Percentiles rank a stretch among this genome's conserved stretches.
Evolutionary conservation across 1,140 invertebrate species (phyloP).

Genomic region (Proctacanthus coquilletti): DNA sequence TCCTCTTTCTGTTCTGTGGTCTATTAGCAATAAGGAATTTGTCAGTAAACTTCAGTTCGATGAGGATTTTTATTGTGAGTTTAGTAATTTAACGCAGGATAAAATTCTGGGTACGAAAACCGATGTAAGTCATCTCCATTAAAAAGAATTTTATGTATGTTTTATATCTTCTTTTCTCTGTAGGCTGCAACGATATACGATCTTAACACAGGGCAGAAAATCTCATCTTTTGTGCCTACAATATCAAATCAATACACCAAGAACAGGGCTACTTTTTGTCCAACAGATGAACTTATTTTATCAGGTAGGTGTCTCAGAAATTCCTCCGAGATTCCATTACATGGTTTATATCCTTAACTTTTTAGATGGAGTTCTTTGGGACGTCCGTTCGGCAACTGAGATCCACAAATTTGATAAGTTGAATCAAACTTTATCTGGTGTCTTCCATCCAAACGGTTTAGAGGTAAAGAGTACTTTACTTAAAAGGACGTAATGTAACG

Average conservation of each 20-base stretch:
- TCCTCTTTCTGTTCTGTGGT: constrained; percentile 77
- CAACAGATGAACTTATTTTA: constrained; percentile 83
- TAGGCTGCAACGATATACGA: constrained; percentile 69
- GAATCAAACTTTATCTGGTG: constrained; percentile 84
- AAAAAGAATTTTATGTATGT: constrained; percentile 5
- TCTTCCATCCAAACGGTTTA: constrained; percentile 93
- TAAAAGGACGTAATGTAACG: neutral
- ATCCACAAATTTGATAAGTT: constrained; percentile 98
- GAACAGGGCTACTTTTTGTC: constrained; percentile 88
- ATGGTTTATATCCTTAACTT: neutral
- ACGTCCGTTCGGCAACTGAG: constrained; percentile 69
- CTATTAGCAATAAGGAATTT: constrained; percentile 49
- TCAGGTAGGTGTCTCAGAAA: constrained; percentile 35
- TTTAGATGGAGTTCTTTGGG: constrained; percentile 88
- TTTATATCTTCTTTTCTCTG: constrained; percentile 11
- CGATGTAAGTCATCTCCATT: constrained; percentile 44
- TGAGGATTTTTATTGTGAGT: constrained; percentile 81
- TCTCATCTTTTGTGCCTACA: constrained; percentile 58
- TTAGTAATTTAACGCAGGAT: constrained; percentile 75
- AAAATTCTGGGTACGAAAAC: constrained; percentile 69
- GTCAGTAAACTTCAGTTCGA: constrained; percentile 56
- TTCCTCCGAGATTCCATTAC: constrained; percentile 7
- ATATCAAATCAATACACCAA: constrained; percentile 84
- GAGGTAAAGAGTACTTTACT: constrained; percentile 48
- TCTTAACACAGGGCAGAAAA: constrained; percentile 57